Evolutionary conservation across 1,140 invertebrate genomes (phyloP), one percentile per base, ranked within the genome.

Genomic region (Drusus annulatus): DNA sequence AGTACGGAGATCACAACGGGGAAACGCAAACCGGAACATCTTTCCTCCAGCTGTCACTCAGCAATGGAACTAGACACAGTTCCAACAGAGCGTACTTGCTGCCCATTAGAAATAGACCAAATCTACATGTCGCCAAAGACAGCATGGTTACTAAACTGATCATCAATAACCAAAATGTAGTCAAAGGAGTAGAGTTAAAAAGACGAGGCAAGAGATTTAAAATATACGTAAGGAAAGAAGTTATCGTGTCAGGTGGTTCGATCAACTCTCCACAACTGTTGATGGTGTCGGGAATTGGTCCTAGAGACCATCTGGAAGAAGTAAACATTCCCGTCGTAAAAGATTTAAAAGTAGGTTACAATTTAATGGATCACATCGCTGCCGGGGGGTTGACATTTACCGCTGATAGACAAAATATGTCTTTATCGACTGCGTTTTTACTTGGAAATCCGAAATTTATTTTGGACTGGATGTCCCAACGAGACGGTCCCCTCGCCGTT

Each of bases 201-300:
- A 90, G 89, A 78, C 86, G 89, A 31, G 90, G 90, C 1, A 87
- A 82, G n/a, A 90, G 87, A 78, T 89, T 91, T 68, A 90, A 87
- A 77, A 91, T 95, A 5, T 85, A 87, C 60, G 93, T 93, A 0
- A 90, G 85, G 21, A 94, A 92, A 84, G 95, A 96, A 90, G 93
- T 96, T 0, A 94, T 96, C n/a, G 21, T 96, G 2, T 93, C 93
- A 23, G 94, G 92, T 0, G 95, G 95, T 1, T 91, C 94, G 0
- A 93, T 96, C 0, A 94, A 94, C 80, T 93, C 93, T 0, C 93
- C 95, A 0, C 94, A 96, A 83, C 82, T 97, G 3, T 87, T 97
- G 1, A 96, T 97, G 94, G 84, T 96, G 0, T 95, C 94, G 2
- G 96, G 96, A 2, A 91, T 97, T 17, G 96, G 96, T 10, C 95